A percentile compares a stretch with the other conserved stretches of the same genome.
phyloP scores from a whole-genome alignment of 2,888 invertebrate genomes.

The Netelia melanura region DNA sequence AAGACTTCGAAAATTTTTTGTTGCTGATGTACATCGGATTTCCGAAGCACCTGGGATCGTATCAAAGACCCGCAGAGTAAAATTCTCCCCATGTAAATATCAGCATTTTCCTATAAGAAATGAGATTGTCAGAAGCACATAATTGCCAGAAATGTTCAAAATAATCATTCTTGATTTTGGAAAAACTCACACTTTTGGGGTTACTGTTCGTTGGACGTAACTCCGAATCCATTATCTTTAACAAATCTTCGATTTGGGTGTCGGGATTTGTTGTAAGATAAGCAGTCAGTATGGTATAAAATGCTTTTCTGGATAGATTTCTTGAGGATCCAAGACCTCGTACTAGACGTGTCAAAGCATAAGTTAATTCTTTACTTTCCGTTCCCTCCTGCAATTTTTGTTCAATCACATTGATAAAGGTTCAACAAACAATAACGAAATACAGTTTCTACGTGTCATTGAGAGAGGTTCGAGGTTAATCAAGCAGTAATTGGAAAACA shows the following conservation, averaged over 20 bases:
- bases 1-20: constrained; percentile 85
- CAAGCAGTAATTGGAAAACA: constrained; percentile 55
- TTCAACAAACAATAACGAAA: constrained; percentile 19
- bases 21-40: constrained; percentile 86
- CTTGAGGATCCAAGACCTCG: constrained; percentile 91
- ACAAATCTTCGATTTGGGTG: constrained; percentile 86
- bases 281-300: constrained; percentile 89
- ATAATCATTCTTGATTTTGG: constrained; percentile 12
- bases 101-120: constrained; percentile 89
- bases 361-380: constrained; percentile 87
- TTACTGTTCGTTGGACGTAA: constrained; percentile 88
- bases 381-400: constrained; percentile 86
- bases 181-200: constrained; percentile 88
- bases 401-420: constrained; percentile 23
- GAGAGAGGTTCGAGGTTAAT: constrained; percentile 72
- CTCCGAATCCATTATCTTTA: constrained; percentile 88
- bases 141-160: not conserved
- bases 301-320: constrained; percentile 88
- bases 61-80: constrained; percentile 90
- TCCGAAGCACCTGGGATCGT: constrained; percentile 87
- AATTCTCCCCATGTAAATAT: constrained; percentile 90
- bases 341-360: constrained; percentile 89
- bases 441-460: constrained; percentile 35
- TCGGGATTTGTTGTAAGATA: constrained; percentile 86
- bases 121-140: constrained; percentile 44